phyloP scores from a whole-genome alignment of 2,797 vertebrate species.

The Melopsittacus undulatus region DNA sequence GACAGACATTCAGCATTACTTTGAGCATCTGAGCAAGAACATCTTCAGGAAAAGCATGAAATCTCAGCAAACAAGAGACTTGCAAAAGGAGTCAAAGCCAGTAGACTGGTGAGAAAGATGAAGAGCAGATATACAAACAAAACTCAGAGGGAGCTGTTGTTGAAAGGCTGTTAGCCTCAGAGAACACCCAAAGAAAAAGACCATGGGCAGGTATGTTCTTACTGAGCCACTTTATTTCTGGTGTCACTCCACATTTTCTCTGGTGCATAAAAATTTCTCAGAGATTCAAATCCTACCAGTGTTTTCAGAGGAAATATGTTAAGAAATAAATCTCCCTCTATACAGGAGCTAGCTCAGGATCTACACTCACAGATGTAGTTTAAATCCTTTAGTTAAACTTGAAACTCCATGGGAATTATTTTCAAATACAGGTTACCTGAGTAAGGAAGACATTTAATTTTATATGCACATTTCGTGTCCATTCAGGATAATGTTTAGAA shows the following conservation, averaged over 20 bases:
- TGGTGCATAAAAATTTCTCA: not conserved
- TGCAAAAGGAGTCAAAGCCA: not conserved
- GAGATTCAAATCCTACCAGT: not conserved
- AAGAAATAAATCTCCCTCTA: not conserved
- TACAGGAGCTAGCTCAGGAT: not conserved
- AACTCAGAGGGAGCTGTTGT: not conserved
- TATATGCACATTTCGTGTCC: not conserved
- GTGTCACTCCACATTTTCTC: not conserved
- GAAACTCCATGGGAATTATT: not conserved
- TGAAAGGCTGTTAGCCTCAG: not conserved
- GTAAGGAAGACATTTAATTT: not conserved
- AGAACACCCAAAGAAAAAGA: not conserved
- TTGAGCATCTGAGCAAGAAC: not conserved
- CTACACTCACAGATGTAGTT: not conserved
- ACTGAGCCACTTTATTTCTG: not conserved
- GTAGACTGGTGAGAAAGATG: not conserved
- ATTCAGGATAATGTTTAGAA: not conserved
- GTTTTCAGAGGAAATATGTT: not conserved
- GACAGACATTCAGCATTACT: not conserved
- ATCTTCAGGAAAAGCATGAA: not conserved
- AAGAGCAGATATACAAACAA: not conserved
- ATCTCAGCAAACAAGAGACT: not conserved
- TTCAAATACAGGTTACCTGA: not conserved
- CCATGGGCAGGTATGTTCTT: not conserved
- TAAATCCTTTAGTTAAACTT: not conserved